These are phyloP conservation scores for Muscina levida DNA, from an alignment of 2,888 invertebrate genomes.

Conservation along the genomic window DNA sequence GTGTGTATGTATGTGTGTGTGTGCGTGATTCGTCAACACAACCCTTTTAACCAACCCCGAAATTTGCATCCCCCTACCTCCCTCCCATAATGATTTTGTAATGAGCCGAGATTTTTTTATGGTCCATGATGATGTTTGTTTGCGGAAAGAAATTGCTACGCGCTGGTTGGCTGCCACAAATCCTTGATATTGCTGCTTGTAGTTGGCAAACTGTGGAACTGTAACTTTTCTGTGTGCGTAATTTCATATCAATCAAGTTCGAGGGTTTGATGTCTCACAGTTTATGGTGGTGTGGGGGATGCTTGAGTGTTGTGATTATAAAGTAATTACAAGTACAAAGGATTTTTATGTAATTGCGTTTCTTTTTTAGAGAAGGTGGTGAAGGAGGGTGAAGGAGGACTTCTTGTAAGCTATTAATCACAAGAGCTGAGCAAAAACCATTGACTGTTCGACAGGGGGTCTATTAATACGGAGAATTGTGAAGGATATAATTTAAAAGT, in stretches of 20 bases:
- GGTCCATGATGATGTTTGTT: no score
- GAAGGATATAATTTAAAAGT: no score
- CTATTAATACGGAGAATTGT: no score
- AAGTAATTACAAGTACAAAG: constrained; percentile 18
- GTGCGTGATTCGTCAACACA: background rate
- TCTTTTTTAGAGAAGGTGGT: no score
- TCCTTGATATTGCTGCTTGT: background rate
- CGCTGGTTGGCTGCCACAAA: background rate
- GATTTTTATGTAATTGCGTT: background rate
- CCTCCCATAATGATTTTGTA: constrained; percentile 64
- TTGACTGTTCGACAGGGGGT: no score
- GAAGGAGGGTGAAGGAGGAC: no score
- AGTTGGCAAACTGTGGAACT: no score
- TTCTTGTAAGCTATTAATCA: no score
- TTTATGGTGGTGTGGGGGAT: background rate
- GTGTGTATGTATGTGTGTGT: background rate
- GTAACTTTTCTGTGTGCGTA: background rate
- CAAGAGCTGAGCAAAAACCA: no score
- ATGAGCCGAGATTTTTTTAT: constrained; percentile 46
- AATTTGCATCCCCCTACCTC: no score
- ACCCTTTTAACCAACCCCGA: constrained; percentile 20
- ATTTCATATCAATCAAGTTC: constrained; percentile 20
- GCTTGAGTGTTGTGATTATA: background rate
- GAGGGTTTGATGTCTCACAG: background rate
- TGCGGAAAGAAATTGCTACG: no score